Percentiles rank a stretch among this genome's conserved stretches.
These are phyloP conservation scores for Ctenochaetus hawaiiensis DNA, from an alignment of 2,797 vertebrate species.

Conservation along the genomic window DNA sequence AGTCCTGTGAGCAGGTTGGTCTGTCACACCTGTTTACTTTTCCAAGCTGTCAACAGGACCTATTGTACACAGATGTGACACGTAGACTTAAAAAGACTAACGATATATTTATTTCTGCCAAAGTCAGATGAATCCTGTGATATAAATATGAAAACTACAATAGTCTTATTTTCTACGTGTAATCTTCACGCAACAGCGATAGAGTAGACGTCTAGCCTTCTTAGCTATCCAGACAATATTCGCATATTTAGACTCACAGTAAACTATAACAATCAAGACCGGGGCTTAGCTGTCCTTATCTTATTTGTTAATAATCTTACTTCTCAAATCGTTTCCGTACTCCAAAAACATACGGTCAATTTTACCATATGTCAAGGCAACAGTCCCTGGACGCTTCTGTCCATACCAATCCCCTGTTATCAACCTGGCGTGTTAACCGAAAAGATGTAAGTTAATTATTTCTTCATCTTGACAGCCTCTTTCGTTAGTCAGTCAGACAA, in stretches of 20 bases:
- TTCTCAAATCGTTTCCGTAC: conserved; percentile 13
- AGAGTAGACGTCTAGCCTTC: not conserved
- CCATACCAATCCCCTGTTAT: conserved; percentile 1
- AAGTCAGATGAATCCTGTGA: not conserved
- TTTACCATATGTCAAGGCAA: not conserved
- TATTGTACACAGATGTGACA: conserved; percentile 56
- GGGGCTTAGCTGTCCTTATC: not conserved
- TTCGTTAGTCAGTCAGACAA: conserved; percentile 34
- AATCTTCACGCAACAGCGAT: not conserved
- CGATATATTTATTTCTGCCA: not conserved
- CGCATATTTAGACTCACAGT: not conserved
- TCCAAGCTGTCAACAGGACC: conserved; percentile 59
- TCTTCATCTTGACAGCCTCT: conserved; percentile 47
- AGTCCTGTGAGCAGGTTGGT: conserved; percentile 19
- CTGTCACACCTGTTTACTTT: conserved; percentile 71
- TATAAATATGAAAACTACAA: not conserved
- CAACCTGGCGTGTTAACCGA: not conserved
- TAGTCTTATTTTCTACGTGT: not conserved
- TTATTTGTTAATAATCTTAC: not conserved
- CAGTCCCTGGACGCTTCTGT: not conserved
- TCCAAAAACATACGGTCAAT: not conserved
- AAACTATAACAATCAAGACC: not conserved
- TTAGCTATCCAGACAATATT: not conserved
- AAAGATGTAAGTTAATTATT: conserved; percentile 54
- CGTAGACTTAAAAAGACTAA: conserved; percentile 38